Evolutionary conservation across 2,113 vertebrate species (phyloP).

Genomic region (Tichodroma muraria): DNA sequence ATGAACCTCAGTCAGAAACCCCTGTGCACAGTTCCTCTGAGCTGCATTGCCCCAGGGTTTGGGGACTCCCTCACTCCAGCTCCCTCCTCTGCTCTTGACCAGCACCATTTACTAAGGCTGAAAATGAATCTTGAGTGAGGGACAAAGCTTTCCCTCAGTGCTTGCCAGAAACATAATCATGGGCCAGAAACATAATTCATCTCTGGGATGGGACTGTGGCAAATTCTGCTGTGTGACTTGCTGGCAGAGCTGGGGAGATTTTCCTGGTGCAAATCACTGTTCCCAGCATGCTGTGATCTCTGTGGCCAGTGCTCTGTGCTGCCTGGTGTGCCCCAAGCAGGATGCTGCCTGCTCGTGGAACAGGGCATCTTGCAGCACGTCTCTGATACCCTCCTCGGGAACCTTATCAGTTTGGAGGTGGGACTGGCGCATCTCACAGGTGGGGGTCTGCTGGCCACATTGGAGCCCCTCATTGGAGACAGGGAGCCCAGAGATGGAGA

Average conservation of each 20-base stretch:
- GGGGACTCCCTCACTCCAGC: background rate
- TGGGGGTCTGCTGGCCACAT: background rate
- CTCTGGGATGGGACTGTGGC: background rate
- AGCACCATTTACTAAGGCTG: background rate
- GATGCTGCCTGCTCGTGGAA: background rate
- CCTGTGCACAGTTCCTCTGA: background rate
- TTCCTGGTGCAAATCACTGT: background rate
- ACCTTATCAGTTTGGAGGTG: background rate
- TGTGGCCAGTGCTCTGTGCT: background rate
- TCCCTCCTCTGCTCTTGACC: background rate
- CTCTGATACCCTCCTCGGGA: background rate
- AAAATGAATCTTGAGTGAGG: background rate
- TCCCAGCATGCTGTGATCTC: rapidly evolving
- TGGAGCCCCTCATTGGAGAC: background rate
- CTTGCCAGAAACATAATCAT: background rate
- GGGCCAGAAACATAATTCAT: background rate
- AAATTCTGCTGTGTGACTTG: background rate
- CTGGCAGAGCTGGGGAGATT: background rate
- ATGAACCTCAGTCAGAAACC: background rate
- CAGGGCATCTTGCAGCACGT: background rate
- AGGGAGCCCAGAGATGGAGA: background rate
- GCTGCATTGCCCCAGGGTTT: background rate
- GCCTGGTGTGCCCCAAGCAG: too few species aligned
- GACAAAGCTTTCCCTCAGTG: background rate
- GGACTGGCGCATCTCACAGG: background rate